Evolutionary conservation across 2,888 invertebrate genomes (phyloP).

Genomic region (Drosophila cracens): DNA sequence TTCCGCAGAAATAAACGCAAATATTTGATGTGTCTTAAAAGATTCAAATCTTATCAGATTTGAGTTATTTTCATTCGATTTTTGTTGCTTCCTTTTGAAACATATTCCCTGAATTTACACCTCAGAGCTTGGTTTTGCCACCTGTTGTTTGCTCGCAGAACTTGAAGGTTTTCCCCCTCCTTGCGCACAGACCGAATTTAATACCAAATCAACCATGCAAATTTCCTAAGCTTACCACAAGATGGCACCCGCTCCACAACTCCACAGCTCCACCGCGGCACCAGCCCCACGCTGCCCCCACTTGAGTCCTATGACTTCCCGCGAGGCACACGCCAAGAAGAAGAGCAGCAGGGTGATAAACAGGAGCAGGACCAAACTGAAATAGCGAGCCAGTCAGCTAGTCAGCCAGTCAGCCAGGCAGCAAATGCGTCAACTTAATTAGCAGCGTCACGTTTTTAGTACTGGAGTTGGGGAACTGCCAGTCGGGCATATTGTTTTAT

Average conservation of each 20-base stretch:
- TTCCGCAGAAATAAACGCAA: not conserved
- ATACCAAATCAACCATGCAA: conserved; percentile 76
- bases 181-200: conserved; percentile 17
- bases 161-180: not conserved
- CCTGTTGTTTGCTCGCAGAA: not conserved
- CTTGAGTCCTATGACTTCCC: conserved; percentile 24
- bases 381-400: conserved; percentile 34
- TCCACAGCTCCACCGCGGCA: not conserved
- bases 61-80: not conserved
- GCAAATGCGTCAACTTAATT: conserved; percentile 80
- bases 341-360: conserved; percentile 12
- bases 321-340: conserved; percentile 41
- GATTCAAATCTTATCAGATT: not conserved
- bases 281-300: not conserved
- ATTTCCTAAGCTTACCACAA: conserved; percentile 73
- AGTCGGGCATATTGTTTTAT: conserved; percentile 71
- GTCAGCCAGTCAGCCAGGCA: conserved; percentile 43
- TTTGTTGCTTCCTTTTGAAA: not conserved
- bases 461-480: conserved; percentile 15
- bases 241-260: conserved; percentile 16
- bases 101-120: not conserved
- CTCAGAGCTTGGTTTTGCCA: not conserved
- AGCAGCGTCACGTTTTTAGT: conserved; percentile 75
- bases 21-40: not conserved
- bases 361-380: conserved; percentile 34